These are phyloP conservation scores for Aradophagus sp. DNA, from an alignment of 1,140 invertebrate species.

Conservation along the genomic window DNA sequence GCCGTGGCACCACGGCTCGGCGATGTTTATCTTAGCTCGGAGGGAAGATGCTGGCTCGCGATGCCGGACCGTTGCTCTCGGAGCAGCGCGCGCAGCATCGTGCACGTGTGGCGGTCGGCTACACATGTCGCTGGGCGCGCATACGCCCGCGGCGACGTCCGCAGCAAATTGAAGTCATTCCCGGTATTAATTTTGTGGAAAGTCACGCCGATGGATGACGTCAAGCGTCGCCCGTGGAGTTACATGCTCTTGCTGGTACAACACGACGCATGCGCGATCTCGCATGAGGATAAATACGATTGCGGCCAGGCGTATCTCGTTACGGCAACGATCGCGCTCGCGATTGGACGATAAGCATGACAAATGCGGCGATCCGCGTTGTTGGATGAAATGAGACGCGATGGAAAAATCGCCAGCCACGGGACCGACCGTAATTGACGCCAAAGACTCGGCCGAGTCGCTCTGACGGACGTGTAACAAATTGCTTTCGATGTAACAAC, in stretches of 20 bases:
- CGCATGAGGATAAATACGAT: constrained; percentile 40
- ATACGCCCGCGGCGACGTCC: constrained; percentile 46
- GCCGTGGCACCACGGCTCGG: constrained; percentile 61
- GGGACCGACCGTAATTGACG: constrained; percentile 20
- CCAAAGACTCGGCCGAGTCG: background rate
- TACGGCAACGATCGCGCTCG: constrained; percentile 46
- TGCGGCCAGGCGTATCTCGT: constrained; percentile 50
- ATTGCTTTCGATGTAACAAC: constrained; percentile 25
- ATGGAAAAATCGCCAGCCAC: constrained; percentile 20
- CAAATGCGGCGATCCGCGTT: constrained; percentile 44
- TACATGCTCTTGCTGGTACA: constrained; percentile 37
- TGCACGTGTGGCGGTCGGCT: constrained; percentile 44
- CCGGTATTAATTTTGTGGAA: constrained; percentile 63
- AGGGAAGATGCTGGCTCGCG: constrained; percentile 61
- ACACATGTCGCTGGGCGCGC: constrained; percentile 32
- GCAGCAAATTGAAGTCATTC: constrained; percentile 59
- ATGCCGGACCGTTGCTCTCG: constrained; percentile 28
- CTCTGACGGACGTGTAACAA: constrained; percentile 9
- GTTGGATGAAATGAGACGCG: constrained; percentile 37
- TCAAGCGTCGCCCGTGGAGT: constrained; percentile 41
- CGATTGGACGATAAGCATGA: constrained; percentile 46
- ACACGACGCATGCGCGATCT: constrained; percentile 18
- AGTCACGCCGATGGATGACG: constrained; percentile 52
- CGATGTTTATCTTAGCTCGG: constrained; percentile 68
- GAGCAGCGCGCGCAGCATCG: constrained; percentile 47